Conservation (phyloP, 2,113 vertebrate species). For the Dendropsophus ebraccatus region DNA sequence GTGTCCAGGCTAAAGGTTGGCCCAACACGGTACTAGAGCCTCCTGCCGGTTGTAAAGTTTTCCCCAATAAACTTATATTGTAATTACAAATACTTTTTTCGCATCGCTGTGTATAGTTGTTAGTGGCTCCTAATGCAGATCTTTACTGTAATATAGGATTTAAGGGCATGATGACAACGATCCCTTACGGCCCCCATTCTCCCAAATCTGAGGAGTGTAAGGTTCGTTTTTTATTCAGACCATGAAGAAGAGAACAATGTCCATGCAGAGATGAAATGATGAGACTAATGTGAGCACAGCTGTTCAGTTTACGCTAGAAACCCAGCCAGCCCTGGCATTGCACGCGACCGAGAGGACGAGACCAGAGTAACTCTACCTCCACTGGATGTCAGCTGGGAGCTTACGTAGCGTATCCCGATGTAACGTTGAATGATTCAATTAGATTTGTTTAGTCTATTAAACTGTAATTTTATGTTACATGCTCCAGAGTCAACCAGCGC, state of each 20-base stretch:
- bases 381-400: conserved; percentile 23
- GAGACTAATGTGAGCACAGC: neutral
- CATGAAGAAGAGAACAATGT: neutral
- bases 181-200: neutral
- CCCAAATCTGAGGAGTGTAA: neutral
- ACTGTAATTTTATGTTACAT: conserved; percentile 22
- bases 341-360: neutral
- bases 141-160: neutral
- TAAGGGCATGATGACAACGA: no score
- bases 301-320: conserved; percentile 4
- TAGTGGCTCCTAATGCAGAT: neutral
- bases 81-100: no score
- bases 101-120: neutral
- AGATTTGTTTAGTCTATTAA: conserved; percentile 43
- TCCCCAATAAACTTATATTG: no score
- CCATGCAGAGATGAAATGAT: conserved; percentile 29
- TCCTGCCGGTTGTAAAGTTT: no score
- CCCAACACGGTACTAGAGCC: no score
- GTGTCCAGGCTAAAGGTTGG: no score
- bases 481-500: conserved; percentile 14
- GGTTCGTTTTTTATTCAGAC: neutral
- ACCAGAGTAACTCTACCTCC: conserved; percentile 4
- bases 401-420: neutral
- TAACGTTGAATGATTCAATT: conserved; percentile 17
- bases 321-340: neutral